Percentiles rank a stretch among this genome's conserved stretches.
These are phyloP conservation scores for Drosophila erecta DNA, from an alignment of 1,140 invertebrate species.

Conservation along the genomic window DNA sequence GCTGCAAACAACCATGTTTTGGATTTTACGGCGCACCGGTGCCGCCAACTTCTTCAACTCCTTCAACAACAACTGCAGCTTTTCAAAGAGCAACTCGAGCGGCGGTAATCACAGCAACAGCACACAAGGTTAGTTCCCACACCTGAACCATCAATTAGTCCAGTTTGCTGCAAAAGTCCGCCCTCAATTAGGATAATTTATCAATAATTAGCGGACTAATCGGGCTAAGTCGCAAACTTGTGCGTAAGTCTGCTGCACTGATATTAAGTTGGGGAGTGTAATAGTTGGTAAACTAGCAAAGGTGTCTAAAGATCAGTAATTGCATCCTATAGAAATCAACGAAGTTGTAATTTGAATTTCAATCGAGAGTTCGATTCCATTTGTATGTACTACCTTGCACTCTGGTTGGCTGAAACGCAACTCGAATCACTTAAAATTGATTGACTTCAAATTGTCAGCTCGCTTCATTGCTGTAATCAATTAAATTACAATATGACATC, in stretches of 20 bases:
- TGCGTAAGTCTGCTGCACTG: background rate
- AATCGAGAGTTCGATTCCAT: no score
- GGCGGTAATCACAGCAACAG: constrained; percentile 66
- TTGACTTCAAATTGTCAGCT: background rate
- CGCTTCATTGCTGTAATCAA: background rate
- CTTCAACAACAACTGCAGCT: constrained; percentile 83
- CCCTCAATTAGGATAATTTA: constrained; percentile 67
- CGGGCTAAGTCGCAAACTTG: constrained; percentile 21
- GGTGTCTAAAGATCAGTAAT: no score
- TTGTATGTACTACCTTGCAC: no score
- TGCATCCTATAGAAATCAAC: no score
- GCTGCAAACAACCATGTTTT: constrained; percentile 71
- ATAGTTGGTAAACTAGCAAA: background rate
- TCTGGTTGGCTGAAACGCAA: background rate
- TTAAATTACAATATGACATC: background rate
- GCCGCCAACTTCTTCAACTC: constrained; percentile 84
- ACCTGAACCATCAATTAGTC: constrained; percentile 55
- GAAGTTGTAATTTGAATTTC: no score
- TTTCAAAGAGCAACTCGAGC: constrained; percentile 64
- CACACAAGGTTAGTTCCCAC: constrained; percentile 64
- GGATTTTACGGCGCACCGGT: constrained; percentile 83
- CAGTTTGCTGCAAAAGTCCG: constrained; percentile 25
- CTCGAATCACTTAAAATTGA: background rate
- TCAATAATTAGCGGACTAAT: constrained; percentile 48
- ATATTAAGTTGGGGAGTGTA: background rate